phyloP scores from a whole-genome alignment of 2,888 invertebrate species.

The Neuroscelio doddi region DNA sequence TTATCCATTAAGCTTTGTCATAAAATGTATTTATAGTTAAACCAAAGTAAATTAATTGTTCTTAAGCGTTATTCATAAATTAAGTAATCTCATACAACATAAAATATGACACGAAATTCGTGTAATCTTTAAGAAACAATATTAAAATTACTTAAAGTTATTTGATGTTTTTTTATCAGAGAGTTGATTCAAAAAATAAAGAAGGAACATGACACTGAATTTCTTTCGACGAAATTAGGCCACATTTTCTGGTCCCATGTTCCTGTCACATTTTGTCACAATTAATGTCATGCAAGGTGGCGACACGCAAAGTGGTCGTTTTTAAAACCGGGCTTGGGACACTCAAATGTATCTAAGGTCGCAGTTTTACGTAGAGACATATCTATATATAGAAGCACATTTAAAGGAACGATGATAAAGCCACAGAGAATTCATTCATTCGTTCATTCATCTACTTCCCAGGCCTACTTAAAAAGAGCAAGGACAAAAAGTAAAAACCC shows the following conservation, averaged over 20 bases:
- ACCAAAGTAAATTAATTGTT: no score
- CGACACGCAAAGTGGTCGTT: conserved; percentile 19
- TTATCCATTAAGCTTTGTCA: no score
- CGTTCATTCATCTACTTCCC: conserved; percentile 44
- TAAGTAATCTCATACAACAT: no score
- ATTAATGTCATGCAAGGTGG: conserved; percentile 30
- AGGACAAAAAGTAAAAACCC: conserved; percentile 23
- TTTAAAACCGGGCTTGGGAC: conserved; percentile 22
- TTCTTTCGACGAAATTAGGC: neutral
- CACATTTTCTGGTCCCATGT: neutral
- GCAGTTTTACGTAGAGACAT: conserved; percentile 44
- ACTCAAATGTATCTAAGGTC: conserved; percentile 42
- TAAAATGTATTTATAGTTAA: no score
- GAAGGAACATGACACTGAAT: neutral
- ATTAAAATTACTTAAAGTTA: no score
- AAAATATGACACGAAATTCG: neutral
- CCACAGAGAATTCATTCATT: conserved; percentile 66
- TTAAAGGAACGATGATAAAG: conserved; percentile 62
- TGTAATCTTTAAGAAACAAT: neutral
- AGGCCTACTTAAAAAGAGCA: conserved; percentile 18
- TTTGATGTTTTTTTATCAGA: neutral
- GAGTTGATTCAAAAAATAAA: neutral
- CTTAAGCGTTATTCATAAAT: no score
- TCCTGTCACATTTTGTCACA: conserved; percentile 9
- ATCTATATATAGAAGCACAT: conserved; percentile 56